Conservation (phyloP, 2,113 vertebrate species). For the Phalacrocorax pelagicus region DNA sequence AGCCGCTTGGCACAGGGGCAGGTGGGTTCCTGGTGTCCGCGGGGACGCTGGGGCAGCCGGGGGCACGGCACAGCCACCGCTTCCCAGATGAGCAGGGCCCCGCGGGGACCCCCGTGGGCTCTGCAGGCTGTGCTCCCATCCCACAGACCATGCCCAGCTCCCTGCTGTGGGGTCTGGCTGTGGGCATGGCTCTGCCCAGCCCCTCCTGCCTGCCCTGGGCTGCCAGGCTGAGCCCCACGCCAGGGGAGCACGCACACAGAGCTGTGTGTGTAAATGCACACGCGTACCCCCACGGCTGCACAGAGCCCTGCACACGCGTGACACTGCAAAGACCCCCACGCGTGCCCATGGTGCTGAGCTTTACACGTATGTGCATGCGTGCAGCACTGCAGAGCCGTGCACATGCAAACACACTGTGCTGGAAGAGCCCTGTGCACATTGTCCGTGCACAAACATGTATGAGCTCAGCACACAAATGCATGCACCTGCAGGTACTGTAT, state of each 20-base stretch:
- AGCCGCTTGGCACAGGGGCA: conserved; percentile 26
- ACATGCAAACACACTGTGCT: fast-evolving
- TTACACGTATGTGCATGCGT: fast-evolving
- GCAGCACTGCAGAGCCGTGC: no score
- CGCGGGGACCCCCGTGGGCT: background rate
- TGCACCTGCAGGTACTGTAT: fast-evolving
- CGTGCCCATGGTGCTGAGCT: fast-evolving
- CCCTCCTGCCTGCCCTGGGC: background rate
- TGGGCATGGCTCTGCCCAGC: background rate
- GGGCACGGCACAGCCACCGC: background rate
- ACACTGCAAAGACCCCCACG: background rate
- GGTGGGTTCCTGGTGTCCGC: background rate
- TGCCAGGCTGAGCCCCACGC: background rate
- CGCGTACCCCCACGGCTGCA: fast-evolving
- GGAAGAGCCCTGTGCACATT: background rate
- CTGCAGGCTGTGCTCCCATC: no score
- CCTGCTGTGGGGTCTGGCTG: background rate
- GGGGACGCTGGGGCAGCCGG: background rate
- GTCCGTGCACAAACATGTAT: fast-evolving
- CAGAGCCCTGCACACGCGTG: fast-evolving
- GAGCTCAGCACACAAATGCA: background rate
- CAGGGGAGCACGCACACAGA: background rate
- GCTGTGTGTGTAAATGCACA: background rate
- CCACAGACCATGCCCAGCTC: fast-evolving
- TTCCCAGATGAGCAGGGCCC: fast-evolving